Evolutionary conservation across 2,113 vertebrate genomes (phyloP).

Genomic region (Neotoma lepida): DNA sequence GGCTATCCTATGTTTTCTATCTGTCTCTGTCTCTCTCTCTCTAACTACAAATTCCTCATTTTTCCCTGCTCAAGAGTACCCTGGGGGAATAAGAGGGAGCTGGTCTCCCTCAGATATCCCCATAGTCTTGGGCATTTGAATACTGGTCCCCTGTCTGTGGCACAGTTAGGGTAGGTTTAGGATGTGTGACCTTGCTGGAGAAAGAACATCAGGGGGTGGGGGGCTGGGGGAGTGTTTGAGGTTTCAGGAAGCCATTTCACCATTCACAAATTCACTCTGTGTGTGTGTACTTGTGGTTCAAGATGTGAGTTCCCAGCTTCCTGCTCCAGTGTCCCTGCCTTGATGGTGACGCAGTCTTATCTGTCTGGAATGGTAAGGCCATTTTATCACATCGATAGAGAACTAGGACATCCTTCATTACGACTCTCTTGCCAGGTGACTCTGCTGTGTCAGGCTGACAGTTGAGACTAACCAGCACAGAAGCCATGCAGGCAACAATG

Average conservation of each 20-base stretch:
- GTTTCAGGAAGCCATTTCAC: background rate
- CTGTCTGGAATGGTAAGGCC: background rate
- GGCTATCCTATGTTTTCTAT: no score
- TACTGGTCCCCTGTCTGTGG: background rate
- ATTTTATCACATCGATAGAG: background rate
- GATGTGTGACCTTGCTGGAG: background rate
- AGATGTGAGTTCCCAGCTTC: background rate
- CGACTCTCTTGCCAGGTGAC: background rate
- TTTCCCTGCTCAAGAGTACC: no score
- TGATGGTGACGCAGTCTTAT: background rate
- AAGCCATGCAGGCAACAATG: background rate
- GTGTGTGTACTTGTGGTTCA: background rate
- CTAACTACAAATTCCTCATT: no score
- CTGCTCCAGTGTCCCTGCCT: background rate
- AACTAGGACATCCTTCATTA: background rate
- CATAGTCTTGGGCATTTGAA: background rate
- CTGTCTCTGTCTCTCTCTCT: no score
- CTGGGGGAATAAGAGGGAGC: no score
- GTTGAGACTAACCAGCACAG: background rate
- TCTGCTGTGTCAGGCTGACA: background rate
- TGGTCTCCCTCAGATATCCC: no score
- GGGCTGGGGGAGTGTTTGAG: no score
- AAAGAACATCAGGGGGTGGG: background rate
- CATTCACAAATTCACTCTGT: no score
- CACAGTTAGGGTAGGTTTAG: background rate